Percentiles rank a stretch among this genome's conserved stretches.
Conservation (phyloP, 2,113 vertebrate genomes). For the Neotragus moschatus region DNA sequence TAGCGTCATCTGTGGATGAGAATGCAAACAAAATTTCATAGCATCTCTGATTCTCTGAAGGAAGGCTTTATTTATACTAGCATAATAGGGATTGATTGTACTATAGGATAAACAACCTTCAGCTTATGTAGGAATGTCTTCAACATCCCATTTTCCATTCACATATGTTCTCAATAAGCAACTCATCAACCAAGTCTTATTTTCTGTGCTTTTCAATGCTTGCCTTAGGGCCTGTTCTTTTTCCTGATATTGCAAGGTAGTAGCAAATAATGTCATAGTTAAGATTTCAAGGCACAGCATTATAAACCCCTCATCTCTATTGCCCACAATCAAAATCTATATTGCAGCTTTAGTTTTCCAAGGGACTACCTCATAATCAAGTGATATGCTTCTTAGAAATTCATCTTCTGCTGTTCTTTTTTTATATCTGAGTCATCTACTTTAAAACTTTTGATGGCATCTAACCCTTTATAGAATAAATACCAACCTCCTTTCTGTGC, state of each 20-base stretch:
- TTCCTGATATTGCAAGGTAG: conserved; percentile 11
- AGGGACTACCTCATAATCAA: neutral
- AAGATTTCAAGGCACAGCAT: conserved; percentile 36
- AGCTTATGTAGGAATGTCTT: conserved; percentile 46
- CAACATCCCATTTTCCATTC: conserved; percentile 20
- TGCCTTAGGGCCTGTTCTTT: conserved; percentile 19
- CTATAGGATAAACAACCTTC: conserved; percentile 43
- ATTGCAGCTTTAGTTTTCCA: neutral
- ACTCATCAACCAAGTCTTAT: conserved; percentile 14
- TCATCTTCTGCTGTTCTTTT: neutral
- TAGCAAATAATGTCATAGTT: conserved; percentile 47
- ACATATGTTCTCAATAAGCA: conserved; percentile 52
- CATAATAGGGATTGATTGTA: conserved; percentile 46
- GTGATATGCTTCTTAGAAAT: neutral
- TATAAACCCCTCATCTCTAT: conserved; percentile 32
- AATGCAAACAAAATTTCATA: conserved; percentile 69
- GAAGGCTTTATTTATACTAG: conserved; percentile 50
- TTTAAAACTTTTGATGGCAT: neutral
- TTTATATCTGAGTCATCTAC: neutral
- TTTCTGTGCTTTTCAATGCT: conserved; percentile 30
- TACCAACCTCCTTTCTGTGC: neutral
- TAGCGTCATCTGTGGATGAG: conserved; percentile 44
- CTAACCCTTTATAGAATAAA: neutral
- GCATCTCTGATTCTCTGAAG: conserved; percentile 22
- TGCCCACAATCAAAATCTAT: conserved; percentile 26